A percentile compares a stretch with the other conserved stretches of the same genome.
Conservation (phyloP, 2,888 invertebrate species). For the Thyatira batis region DNA sequence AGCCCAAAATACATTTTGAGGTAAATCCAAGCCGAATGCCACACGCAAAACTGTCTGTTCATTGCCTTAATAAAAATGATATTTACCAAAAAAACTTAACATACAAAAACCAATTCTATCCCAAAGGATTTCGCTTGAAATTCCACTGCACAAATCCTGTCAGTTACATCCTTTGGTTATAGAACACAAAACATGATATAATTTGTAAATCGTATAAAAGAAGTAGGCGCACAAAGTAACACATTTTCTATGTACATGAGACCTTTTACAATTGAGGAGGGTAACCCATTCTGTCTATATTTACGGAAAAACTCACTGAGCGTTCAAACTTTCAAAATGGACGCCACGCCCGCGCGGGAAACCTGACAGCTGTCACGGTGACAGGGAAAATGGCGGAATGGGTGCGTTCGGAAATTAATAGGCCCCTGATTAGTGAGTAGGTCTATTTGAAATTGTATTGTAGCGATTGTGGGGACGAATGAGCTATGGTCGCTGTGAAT, state of each 20-base stretch:
- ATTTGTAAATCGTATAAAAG: constrained; percentile 24
- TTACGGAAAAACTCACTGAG: constrained; percentile 35
- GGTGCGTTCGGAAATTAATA: constrained; percentile 11
- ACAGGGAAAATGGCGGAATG: constrained; percentile 19
- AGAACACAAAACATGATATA: constrained; percentile 12
- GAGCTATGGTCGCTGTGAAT: neutral
- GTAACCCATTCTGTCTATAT: constrained; percentile 25
- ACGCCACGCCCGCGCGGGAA: constrained; percentile 52
- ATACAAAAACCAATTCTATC: constrained; percentile 10
- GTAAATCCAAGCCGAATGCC: constrained; percentile 23
- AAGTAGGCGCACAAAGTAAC: constrained; percentile 22
- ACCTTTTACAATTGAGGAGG: constrained; percentile 14
- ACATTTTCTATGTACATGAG: constrained; percentile 22
- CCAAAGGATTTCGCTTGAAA: neutral
- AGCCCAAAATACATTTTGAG: constrained; percentile 30
- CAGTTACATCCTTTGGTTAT: constrained; percentile 9
- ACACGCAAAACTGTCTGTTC: constrained; percentile 34
- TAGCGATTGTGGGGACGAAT: neutral
- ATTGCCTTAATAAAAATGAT: constrained; percentile 1
- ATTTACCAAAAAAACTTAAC: neutral
- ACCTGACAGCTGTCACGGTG: constrained; percentile 56
- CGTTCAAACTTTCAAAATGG: constrained; percentile 31
- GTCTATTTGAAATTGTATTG: neutral
- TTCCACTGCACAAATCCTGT: constrained; percentile 7
- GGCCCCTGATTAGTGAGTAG: constrained; percentile 11